Base-by-base conservation (phyloP, 2,888 invertebrate genomes). In the Prosapia bicincta region DNA sequence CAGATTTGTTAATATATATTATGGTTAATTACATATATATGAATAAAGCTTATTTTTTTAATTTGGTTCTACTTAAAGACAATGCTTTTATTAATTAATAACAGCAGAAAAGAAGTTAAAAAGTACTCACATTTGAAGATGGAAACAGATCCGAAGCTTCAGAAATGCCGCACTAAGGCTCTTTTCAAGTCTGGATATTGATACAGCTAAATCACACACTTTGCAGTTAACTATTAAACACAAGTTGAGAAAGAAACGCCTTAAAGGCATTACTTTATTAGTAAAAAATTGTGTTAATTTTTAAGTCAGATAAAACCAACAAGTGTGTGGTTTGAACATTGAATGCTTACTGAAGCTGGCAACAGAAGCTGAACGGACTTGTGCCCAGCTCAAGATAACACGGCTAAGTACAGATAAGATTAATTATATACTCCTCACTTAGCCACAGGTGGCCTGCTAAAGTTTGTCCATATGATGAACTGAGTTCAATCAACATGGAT, bases 151-250 rank as follows among this genome's bases (percentile, higher is more conserved):
- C 30, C 28, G 65, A 24, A 74, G 69, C 74, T 74, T 69, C 74
- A 69, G 69, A 74, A 6, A 54, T 38, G 74, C 74, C 72, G 67
- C 20, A 23, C 30, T 10, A 54, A 54, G 54, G 3, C 54, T 54
- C 54, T 54, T n/a, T 20, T 54, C 54, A 6, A 54, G 54, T 20
- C 54, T 54, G 54, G 20, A 20, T 54, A 54, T 54, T 20, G 54
- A 54, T 20, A 20, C 20, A 54, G 54, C 54, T 54, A 54, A 54
- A 54, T 74, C 74, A 69, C 74, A 74, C 20, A 74, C 74, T 69
- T 74, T 74, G 74, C 74, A 74, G 74, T 74, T 74, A 66, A 74
- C 74, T 28, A 74, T 74, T 23, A 74, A 43, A 69, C 74, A 74
- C 65, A 74, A 65, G 69, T 74, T 74, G 65, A 74, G 69, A 65